Conservation (phyloP, 2,113 vertebrate genomes). For the Esox niger region DNA sequence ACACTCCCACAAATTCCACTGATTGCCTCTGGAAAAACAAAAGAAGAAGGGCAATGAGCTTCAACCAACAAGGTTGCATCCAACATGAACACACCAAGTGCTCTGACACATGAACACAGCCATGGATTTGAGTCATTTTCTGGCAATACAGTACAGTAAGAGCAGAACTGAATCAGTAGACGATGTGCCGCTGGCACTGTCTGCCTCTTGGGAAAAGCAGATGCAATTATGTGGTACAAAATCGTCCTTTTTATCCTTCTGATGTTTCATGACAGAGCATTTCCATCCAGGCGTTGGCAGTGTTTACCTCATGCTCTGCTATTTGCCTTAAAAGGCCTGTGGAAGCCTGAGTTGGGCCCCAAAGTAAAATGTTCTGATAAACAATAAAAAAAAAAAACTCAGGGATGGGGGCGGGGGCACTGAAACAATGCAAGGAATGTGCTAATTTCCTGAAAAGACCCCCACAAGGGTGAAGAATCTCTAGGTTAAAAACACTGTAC, state of each 20-base stretch:
- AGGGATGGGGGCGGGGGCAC: slow-evolving; percentile 30
- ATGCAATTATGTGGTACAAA: background rate
- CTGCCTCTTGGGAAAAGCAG: no score
- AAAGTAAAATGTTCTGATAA: slow-evolving; percentile 10
- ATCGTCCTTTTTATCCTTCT: background rate
- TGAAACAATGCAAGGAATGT: slow-evolving; percentile 63
- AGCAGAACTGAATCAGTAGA: no score
- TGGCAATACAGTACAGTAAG: no score
- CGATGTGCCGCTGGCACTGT: no score
- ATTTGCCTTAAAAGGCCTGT: background rate
- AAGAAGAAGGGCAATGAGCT: no score
- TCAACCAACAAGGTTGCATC: no score
- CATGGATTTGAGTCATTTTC: no score
- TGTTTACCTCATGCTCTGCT: background rate
- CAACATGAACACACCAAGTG: no score
- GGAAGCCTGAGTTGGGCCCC: background rate
- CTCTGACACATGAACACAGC: no score
- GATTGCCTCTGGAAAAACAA: no score
- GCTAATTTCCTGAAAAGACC: slow-evolving; percentile 44
- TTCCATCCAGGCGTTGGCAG: background rate
- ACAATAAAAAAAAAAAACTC: slow-evolving; percentile 4
- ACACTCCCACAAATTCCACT: no score
- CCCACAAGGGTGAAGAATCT: slow-evolving; percentile 12
- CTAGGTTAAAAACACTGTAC: background rate
- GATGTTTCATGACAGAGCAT: background rate